Conservation (phyloP, 2,113 vertebrate species). For the Mesembrinibis cayennensis region DNA sequence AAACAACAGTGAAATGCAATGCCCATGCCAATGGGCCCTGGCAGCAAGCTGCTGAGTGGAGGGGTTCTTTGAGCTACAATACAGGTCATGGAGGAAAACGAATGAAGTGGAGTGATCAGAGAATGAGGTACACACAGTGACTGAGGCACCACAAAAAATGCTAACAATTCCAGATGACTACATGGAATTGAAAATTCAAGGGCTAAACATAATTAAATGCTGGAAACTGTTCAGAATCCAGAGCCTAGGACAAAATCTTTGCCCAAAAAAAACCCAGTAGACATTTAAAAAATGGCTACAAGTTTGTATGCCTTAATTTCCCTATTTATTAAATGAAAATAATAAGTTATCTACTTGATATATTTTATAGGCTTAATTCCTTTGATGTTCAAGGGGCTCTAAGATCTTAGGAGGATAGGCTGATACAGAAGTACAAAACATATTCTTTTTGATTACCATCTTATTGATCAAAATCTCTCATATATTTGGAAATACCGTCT, state of each 20-base stretch:
- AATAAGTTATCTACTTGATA: background rate
- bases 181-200: background rate
- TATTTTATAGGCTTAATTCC: background rate
- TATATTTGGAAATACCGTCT: background rate
- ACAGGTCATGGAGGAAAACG: background rate
- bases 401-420: background rate
- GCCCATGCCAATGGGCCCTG: background rate
- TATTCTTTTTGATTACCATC: background rate
- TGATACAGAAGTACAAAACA: background rate
- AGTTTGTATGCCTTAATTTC: background rate
- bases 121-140: background rate
- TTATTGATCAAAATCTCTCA: background rate
- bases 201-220: background rate
- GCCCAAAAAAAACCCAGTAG: rapidly evolving
- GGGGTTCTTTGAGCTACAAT: background rate
- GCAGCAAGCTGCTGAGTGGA: background rate
- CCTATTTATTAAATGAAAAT: background rate
- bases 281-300: background rate
- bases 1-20: background rate
- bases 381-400: background rate
- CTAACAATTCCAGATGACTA: background rate
- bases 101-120: background rate
- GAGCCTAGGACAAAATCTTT: background rate
- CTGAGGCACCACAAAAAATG: background rate
- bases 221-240: background rate